phyloP scores from a whole-genome alignment of 2,797 vertebrate species.

The Neostethus bicornis region DNA sequence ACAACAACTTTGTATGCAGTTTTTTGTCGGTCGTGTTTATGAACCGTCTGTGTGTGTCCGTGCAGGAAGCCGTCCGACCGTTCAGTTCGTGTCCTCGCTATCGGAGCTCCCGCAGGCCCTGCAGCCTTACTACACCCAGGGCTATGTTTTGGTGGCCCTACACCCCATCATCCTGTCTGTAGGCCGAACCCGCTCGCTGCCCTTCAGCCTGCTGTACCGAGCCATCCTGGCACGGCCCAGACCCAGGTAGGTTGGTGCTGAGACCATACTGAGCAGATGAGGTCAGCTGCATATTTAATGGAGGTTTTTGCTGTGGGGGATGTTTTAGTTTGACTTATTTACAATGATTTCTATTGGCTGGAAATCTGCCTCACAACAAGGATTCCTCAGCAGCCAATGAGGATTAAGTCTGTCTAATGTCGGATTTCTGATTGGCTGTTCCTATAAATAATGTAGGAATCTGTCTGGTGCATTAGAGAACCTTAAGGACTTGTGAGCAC shows the following conservation, averaged over 20 bases:
- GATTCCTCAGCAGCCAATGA: constrained; percentile 54
- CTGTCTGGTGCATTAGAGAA: too few relatives aligned
- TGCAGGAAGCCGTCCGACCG: constrained; percentile 85
- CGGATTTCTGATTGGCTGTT: not conserved
- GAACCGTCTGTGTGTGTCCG: not conserved
- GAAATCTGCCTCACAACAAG: constrained; percentile 64
- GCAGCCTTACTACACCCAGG: constrained; percentile 91
- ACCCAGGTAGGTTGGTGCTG: constrained; percentile 77
- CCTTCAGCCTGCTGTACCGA: constrained; percentile 91
- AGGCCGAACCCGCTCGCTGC: constrained; percentile 82
- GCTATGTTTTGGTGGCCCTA: constrained; percentile 86
- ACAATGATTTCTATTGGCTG: constrained; percentile 40
- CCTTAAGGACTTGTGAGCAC: too few relatives aligned
- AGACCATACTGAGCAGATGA: constrained; percentile 43
- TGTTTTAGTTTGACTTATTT: constrained; percentile 37
- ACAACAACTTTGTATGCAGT: too few relatives aligned
- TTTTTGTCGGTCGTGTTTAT: not conserved
- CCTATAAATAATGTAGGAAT: too few relatives aligned
- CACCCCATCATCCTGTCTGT: constrained; percentile 91
- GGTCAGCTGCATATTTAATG: constrained; percentile 71
- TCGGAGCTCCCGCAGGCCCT: constrained; percentile 88
- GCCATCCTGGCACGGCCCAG: constrained; percentile 86
- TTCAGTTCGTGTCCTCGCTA: constrained; percentile 90
- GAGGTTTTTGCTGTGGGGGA: constrained; percentile 1
- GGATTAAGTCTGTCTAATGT: not conserved